Base-by-base conservation (phyloP, 2,888 invertebrate species). In the Drosophila anceps region DNA sequence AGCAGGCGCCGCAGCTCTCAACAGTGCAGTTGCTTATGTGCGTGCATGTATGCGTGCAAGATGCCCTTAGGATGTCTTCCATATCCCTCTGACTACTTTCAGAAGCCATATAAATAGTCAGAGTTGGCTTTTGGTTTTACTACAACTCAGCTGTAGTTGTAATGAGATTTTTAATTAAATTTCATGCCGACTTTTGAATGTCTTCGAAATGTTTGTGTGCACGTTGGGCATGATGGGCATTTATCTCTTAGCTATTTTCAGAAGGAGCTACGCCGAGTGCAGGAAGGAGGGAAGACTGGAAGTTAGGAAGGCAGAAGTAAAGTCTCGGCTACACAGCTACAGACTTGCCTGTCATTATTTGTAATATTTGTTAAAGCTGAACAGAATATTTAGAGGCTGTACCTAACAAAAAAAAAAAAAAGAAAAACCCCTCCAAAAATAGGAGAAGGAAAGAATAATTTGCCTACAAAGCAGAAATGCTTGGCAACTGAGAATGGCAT, bases 141-240 rank as follows among this genome's bases (percentile, higher is more conserved):
- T 76, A 65, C 63, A 51, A 44, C 67, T 51, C 67, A 24, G 46
- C 61, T 81, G 66, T 81, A 82, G 85, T 90, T 91, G 79, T 76
- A 82, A 82, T 80, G 74, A 90, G 84, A 82, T 89, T 89, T 90
- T 90, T 91, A 91, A 91, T 90, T 90, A 90, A 91, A 90, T 90
- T 91, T 84, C 71, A 76, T 89, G 82, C 86, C 81, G 86, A 90
- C 81, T 88, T 69, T 79, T 76, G 66, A 71, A 63, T 70, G 73
- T 76, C 73, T 79, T 79, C 62, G 58, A 43, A 48, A 51, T 51
- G 61, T 20, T 48, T 39, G 51, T 54, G 7, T 20, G 62, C 59
- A 35, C 55, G 61, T 44, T 65, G 60, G 57, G 64, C 67, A 69
- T 53, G 69, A 62, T 68, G 68, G 54, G 74, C 60, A 72, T 66